Conservation (phyloP, 1,140 invertebrate genomes). For the Colletes gigas region DNA sequence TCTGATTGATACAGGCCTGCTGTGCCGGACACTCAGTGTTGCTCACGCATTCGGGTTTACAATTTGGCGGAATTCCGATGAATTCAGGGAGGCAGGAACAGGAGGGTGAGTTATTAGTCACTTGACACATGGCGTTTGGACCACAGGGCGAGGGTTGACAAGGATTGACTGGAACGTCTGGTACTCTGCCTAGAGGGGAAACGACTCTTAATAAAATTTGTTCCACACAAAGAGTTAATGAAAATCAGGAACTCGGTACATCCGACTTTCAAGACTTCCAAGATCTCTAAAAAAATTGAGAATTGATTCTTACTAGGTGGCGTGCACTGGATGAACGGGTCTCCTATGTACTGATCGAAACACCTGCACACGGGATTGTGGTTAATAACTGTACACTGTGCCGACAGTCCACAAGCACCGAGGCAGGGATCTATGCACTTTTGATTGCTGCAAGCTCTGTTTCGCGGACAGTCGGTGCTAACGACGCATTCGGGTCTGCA, state of each 20-base stretch:
- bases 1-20: constrained; percentile 82
- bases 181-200: constrained; percentile 53
- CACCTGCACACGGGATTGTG: constrained; percentile 86
- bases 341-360: constrained; percentile 82
- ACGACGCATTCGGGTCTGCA: constrained; percentile 87
- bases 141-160: constrained; percentile 84
- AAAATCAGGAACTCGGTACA: not conserved
- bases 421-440: constrained; percentile 87
- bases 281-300: not conserved
- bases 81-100: constrained; percentile 81
- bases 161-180: constrained; percentile 75
- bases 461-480: constrained; percentile 85
- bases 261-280: too few relatives aligned
- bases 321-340: constrained; percentile 83
- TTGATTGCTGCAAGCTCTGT: constrained; percentile 86
- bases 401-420: constrained; percentile 86
- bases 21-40: constrained; percentile 82
- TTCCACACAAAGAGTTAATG: not conserved
- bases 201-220: not conserved
- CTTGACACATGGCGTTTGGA: constrained; percentile 81
- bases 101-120: constrained; percentile 78
- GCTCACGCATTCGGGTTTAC: constrained; percentile 80
- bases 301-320: constrained; percentile 76
- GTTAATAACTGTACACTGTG: constrained; percentile 85
- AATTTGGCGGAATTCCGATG: constrained; percentile 79